These are phyloP conservation scores for Anhinga rufa DNA, from an alignment of 2,113 vertebrate species.

Conservation along the genomic window DNA sequence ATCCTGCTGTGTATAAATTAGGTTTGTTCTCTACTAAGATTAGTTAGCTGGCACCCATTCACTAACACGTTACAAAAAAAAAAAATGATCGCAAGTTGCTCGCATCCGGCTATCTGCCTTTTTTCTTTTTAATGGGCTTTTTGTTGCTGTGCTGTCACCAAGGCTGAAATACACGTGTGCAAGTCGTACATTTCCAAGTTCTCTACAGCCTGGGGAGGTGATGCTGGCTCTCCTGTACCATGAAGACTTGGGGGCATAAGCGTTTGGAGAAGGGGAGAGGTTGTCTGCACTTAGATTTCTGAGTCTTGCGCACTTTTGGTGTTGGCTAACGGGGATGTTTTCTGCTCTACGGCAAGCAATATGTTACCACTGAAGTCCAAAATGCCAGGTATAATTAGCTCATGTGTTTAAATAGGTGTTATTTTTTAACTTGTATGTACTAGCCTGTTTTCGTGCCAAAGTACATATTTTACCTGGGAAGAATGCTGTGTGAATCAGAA, in stretches of 20 bases:
- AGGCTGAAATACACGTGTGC: neutral
- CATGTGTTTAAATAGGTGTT: neutral
- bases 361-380: neutral
- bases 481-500: neutral
- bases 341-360: neutral
- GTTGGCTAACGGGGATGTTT: neutral
- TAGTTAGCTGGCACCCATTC: neutral
- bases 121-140: neutral
- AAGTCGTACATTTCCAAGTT: neutral
- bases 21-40: neutral
- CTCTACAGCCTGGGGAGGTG: neutral
- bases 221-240: neutral
- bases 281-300: neutral
- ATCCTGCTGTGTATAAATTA: slow-evolving; percentile 27
- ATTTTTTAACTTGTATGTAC: neutral
- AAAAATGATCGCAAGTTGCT: neutral
- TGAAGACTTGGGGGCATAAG: neutral
- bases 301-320: neutral
- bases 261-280: neutral
- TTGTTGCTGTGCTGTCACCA: neutral
- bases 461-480: neutral
- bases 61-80: neutral
- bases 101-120: neutral
- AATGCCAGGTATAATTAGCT: neutral
- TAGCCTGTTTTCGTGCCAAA: neutral